A percentile compares a stretch with the other conserved stretches of the same genome.
These are phyloP conservation scores for Carpatolechia fugitivella DNA, from an alignment of 2,888 invertebrate species.

Conservation along the genomic window DNA sequence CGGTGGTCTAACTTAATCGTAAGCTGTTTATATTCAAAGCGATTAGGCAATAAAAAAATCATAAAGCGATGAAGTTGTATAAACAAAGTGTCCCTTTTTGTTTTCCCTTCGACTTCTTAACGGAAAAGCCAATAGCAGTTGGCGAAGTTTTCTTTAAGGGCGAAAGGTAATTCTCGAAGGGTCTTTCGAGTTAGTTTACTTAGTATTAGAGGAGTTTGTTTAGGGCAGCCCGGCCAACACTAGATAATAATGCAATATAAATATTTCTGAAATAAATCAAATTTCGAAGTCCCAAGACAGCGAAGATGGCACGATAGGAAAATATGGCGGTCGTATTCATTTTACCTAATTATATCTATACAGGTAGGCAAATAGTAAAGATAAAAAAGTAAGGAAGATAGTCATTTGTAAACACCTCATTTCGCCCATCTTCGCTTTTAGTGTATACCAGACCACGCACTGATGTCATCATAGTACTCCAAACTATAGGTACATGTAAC, in stretches of 20 bases:
- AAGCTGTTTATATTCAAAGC: constrained; percentile 9
- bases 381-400: no score
- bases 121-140: constrained; percentile 57
- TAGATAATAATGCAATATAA: constrained; percentile 65
- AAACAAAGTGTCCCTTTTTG: constrained; percentile 39
- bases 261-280: constrained; percentile 57
- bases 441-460: no score
- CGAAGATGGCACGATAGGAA: not conserved
- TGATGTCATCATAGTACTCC: no score
- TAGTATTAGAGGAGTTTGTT: constrained; percentile 66
- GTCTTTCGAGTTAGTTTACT: constrained; percentile 59
- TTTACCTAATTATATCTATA: no score
- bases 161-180: constrained; percentile 59
- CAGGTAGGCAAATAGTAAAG: no score
- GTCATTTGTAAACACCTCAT: no score
- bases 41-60: constrained; percentile 24
- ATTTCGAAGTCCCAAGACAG: constrained; percentile 22
- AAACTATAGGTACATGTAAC: no score
- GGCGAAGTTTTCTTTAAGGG: constrained; percentile 56
- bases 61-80: constrained; percentile 29
- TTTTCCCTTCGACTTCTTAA: constrained; percentile 41
- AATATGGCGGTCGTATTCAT: not conserved
- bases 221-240: constrained; percentile 52
- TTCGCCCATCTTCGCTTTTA: no score
- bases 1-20: not conserved